Conservation (phyloP, 2,113 vertebrate species). For the Glaucomys volans region DNA sequence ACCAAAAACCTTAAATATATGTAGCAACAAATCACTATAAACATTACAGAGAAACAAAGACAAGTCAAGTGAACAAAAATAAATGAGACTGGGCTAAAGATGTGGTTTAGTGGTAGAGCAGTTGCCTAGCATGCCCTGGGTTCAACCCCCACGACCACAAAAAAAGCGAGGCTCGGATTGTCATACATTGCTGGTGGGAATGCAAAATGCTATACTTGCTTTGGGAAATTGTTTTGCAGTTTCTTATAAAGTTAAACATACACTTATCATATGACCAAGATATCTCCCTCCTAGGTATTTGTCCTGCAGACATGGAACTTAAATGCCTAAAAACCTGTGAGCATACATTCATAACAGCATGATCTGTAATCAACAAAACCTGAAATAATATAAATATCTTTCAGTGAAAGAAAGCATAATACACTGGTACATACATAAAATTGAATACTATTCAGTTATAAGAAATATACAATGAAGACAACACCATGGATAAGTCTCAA, state of each 20-base stretch:
- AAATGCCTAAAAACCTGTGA: neutral
- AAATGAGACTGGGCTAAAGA: neutral
- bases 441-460: neutral
- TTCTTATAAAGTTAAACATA: conserved; percentile 22
- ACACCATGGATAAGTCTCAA: neutral
- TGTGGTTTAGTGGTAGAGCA: too few relatives aligned
- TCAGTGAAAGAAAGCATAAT: neutral
- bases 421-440: neutral
- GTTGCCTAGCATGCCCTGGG: too few relatives aligned
- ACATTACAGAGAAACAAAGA: neutral
- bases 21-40: neutral
- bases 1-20: neutral
- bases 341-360: neutral
- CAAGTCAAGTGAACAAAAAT: conserved; percentile 37
- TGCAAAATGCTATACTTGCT: neutral
- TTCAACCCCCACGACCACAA: too few relatives aligned
- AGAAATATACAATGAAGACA: neutral
- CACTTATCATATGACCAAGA: neutral
- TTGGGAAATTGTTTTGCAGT: neutral
- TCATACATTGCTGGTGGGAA: neutral
- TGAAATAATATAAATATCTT: neutral
- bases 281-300: neutral
- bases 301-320: neutral
- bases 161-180: neutral
- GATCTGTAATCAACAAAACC: neutral